Conservation (phyloP, 2,888 invertebrate genomes). For the Bimastos eiseni region DNA sequence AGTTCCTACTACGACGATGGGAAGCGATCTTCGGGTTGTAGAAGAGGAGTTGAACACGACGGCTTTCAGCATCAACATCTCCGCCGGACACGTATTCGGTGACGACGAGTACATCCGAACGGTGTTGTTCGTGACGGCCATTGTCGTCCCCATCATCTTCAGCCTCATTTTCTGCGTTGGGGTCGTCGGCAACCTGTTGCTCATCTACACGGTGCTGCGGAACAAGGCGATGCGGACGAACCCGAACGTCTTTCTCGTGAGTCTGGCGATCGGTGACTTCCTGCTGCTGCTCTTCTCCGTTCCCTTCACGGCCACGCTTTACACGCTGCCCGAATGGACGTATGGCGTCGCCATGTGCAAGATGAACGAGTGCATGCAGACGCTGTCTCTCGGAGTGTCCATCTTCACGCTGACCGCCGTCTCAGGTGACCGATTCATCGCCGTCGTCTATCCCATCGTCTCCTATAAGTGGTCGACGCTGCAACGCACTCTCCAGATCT, state of each 20-base stretch:
- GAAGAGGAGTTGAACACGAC: neutral
- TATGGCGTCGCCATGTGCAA: conserved; percentile 79
- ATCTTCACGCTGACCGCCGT: conserved; percentile 37
- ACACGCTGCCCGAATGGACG: conserved; percentile 84
- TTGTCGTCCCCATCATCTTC: conserved; percentile 74
- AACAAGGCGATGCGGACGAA: conserved; percentile 82
- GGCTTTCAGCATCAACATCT: neutral
- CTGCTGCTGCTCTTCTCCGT: conserved; percentile 78
- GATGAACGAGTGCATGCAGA: conserved; percentile 80
- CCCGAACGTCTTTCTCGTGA: conserved; percentile 80
- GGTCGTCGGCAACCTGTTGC: conserved; percentile 79
- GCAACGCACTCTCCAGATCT: conserved; percentile 19
- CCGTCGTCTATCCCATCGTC: conserved; percentile 31
- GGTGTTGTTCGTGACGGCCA: neutral
- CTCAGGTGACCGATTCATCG: conserved; percentile 35
- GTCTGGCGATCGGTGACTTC: conserved; percentile 80
- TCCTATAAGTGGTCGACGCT: conserved; percentile 27
- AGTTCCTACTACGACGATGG: neutral
- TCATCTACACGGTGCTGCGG: conserved; percentile 78
- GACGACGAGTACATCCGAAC: neutral
- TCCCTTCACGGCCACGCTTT: conserved; percentile 80
- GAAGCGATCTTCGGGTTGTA: neutral
- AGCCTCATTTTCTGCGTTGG: conserved; percentile 80
- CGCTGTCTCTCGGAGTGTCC: conserved; percentile 78
- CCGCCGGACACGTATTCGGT: neutral